Evolutionary conservation across 2,113 vertebrate species (phyloP), one percentile per base, ranked within the genome.

Genomic region (Nanger granti): DNA sequence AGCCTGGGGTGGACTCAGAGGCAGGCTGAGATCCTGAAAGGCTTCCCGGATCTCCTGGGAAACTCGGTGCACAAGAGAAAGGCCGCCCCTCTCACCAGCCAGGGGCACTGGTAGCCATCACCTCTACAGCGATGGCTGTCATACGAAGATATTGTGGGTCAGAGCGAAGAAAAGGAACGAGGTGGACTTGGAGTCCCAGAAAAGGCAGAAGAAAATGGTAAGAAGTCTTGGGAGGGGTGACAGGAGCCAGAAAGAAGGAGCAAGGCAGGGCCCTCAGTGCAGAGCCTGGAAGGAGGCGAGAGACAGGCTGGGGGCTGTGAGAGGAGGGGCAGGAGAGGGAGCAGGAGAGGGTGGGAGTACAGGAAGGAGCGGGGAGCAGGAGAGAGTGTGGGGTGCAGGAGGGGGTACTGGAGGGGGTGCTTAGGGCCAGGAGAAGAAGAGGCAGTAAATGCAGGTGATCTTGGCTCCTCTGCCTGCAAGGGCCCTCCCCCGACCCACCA

Each of bases 381-480:
- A 41, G 64, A 5, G 24, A 24, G 7, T 31, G 4, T 6, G 52
- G 13, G 18, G 2, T 22, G 5, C 3, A 83, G 10, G 31, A 34
- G 3, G 14, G 9, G 29, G 3, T 20, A 1, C 47, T 11, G 29
- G 17, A 52, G 15, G 8, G 8, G 29, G 5, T 52, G 47, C 60
- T 73, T 73, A 73, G 37, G 85, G 31, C 64, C 11, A 41, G 82
- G 62, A 8, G 54, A 29, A 55, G 64, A 14, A 4, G 44, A 54
- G 17, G 54, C 82, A 76, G 13, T 13, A 14, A 8, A n/a, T 5
- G 49, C 69, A 29, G 88, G 84, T 49, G 41, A 34, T 44, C 41
- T 47, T 17, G 52, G 24, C 17, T 28, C 49, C 29, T 37, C 8
- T 0, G 0, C 54, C 82, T 15, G 0, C 79, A 87, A 5, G 31